A percentile compares a stretch with the other conserved stretches of the same genome.
phyloP scores from a whole-genome alignment of 2,888 invertebrate genomes.

The Tenodera sinensis region DNA sequence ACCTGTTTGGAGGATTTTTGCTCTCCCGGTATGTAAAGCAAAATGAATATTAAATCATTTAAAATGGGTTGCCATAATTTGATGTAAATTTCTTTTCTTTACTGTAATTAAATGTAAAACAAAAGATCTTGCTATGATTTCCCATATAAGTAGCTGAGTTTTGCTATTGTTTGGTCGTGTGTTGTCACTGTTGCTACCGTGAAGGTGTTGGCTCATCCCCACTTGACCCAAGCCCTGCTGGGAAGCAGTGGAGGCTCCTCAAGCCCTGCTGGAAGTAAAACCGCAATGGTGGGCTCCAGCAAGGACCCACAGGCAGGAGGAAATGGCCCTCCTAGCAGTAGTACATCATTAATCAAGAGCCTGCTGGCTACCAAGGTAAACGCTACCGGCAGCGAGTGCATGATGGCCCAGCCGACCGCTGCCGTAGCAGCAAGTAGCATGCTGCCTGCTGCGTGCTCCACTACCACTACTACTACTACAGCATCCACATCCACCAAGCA shows the following conservation, averaged over 20 bases:
- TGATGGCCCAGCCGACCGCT: slow-evolving; percentile 8
- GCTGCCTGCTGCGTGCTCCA: slow-evolving; percentile 20
- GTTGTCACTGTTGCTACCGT: slow-evolving; percentile 33
- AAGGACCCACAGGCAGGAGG: slow-evolving; percentile 38
- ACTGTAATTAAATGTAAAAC: neutral
- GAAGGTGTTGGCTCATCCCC: slow-evolving; percentile 59
- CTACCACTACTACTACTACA: slow-evolving; percentile 7
- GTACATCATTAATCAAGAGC: slow-evolving; percentile 85
- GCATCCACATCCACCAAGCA: slow-evolving; percentile 19
- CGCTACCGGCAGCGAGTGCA: slow-evolving; percentile 41
- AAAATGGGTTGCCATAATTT: too few relatives aligned
- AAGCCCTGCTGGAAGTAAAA: neutral
- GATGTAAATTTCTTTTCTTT: neutral
- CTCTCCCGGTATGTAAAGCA: too few relatives aligned
- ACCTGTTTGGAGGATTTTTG: too few relatives aligned
- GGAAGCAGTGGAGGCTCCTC: slow-evolving; percentile 35
- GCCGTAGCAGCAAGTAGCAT: slow-evolving; percentile 26
- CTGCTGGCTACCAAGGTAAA: slow-evolving; percentile 90
- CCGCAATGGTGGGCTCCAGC: slow-evolving; percentile 37
- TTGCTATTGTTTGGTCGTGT: slow-evolving; percentile 22
- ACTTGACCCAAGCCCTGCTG: slow-evolving; percentile 58
- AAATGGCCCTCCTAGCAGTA: slow-evolving; percentile 40
- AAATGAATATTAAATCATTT: too few relatives aligned
- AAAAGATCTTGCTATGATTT: neutral
- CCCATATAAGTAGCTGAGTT: neutral